A percentile compares a stretch with the other conserved stretches of the same genome.
phyloP scores from a whole-genome alignment of 2,888 invertebrate genomes.

The Amblyjoppa fuscipennis region DNA sequence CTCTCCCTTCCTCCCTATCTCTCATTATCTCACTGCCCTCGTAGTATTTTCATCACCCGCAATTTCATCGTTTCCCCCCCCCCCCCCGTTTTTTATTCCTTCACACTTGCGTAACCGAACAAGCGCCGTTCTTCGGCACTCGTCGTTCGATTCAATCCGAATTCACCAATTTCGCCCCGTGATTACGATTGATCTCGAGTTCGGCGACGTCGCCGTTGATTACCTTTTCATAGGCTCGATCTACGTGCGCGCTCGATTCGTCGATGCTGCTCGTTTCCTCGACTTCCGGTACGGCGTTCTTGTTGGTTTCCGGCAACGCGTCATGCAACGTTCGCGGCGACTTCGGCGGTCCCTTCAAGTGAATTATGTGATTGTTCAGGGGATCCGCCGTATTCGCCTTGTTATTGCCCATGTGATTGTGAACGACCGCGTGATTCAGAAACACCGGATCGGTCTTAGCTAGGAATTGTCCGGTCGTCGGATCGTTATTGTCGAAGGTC shows the following conservation, averaged over 20 bases:
- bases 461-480: slow-evolving; percentile 76
- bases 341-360: slow-evolving; percentile 76
- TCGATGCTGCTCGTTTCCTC: slow-evolving; percentile 49
- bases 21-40: slow-evolving; percentile 21
- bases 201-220: slow-evolving; percentile 78
- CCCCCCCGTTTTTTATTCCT: background rate
- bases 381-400: slow-evolving; percentile 74
- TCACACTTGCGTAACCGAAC: background rate
- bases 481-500: slow-evolving; percentile 73
- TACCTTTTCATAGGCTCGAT: slow-evolving; percentile 77
- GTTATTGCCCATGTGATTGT: slow-evolving; percentile 77
- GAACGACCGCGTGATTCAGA: slow-evolving; percentile 78
- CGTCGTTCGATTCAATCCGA: slow-evolving; percentile 70
- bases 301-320: slow-evolving; percentile 50
- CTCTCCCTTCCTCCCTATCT: background rate
- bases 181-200: slow-evolving; percentile 78
- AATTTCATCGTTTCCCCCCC: background rate
- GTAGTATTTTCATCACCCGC: slow-evolving; percentile 57
- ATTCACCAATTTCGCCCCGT: slow-evolving; percentile 73
- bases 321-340: slow-evolving; percentile 70
- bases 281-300: slow-evolving; percentile 40
- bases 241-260: slow-evolving; percentile 59
- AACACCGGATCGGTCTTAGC: slow-evolving; percentile 79
- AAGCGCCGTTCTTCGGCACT: slow-evolving; percentile 1
- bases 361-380: slow-evolving; percentile 76